Conservation (phyloP, 2,113 vertebrate genomes). For the Entomyzon cyanotis region DNA sequence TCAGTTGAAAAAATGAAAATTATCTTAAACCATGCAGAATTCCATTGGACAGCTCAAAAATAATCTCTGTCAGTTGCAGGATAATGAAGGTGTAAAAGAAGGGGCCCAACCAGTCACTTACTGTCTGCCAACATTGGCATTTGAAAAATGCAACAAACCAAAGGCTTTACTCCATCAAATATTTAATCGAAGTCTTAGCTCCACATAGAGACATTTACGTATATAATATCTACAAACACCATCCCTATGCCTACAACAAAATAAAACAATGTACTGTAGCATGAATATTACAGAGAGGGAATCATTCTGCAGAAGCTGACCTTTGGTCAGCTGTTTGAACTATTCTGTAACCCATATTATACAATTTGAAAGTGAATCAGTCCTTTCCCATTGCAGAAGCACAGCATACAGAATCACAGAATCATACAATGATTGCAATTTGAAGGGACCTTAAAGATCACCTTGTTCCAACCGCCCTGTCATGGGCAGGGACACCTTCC, state of each 20-base stretch:
- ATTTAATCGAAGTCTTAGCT: background rate
- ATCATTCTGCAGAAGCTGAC: background rate
- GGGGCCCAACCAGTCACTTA: background rate
- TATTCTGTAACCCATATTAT: background rate
- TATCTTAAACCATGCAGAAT: background rate
- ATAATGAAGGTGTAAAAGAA: background rate
- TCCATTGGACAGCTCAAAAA: background rate
- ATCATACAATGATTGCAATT: background rate
- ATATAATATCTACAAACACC: background rate
- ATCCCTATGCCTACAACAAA: background rate
- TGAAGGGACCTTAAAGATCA: background rate
- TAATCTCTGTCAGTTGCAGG: background rate
- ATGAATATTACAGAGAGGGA: background rate
- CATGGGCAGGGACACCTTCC: no score
- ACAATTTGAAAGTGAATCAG: background rate
- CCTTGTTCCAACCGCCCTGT: fast-evolving
- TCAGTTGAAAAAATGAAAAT: background rate
- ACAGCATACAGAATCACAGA: background rate
- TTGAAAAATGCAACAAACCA: background rate
- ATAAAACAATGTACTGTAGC: background rate
- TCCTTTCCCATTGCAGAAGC: background rate
- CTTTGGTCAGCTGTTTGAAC: background rate
- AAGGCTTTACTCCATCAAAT: background rate
- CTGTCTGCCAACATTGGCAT: background rate
- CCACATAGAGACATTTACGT: background rate